Conservation (phyloP, 2,797 vertebrate genomes). For the Pangasius sanitwongsei region DNA sequence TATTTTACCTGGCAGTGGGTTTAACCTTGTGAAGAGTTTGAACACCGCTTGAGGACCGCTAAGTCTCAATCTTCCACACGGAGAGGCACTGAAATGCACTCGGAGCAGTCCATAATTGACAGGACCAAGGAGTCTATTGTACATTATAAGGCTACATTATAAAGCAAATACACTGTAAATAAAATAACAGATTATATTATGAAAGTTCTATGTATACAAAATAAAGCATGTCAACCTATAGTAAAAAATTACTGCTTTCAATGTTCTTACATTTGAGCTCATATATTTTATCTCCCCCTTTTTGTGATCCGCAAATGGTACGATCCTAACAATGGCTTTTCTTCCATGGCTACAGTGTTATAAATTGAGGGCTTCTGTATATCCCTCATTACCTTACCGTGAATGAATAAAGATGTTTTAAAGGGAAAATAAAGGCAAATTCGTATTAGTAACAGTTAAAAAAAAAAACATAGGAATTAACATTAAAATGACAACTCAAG, state of each 20-base stretch:
- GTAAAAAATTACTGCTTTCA: not conserved
- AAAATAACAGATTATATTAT: not conserved
- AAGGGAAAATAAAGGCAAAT: not conserved
- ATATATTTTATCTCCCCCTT: not conserved
- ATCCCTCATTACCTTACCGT: not conserved
- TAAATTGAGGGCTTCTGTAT: conserved; percentile 25
- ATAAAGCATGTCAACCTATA: not conserved
- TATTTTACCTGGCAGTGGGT: conserved; percentile 59
- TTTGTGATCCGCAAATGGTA: conserved; percentile 26
- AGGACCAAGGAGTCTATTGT: not conserved
- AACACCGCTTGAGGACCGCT: not conserved
- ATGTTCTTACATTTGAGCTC: not conserved
- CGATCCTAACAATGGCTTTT: conserved; percentile 33
- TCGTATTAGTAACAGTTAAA: not conserved
- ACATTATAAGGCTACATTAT: not conserved
- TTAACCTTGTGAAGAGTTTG: conserved; percentile 22
- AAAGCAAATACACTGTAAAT: not conserved
- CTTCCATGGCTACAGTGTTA: not conserved
- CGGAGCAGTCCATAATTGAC: conserved; percentile 34
- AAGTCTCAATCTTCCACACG: not conserved
- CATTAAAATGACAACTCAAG: conserved; percentile 18
- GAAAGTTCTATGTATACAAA: not conserved
- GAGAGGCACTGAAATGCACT: conserved; percentile 40
- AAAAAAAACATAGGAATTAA: not conserved
- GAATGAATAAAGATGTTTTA: not conserved